Base-by-base conservation (phyloP, 2,113 vertebrate species). In the Agelaius tricolor region DNA sequence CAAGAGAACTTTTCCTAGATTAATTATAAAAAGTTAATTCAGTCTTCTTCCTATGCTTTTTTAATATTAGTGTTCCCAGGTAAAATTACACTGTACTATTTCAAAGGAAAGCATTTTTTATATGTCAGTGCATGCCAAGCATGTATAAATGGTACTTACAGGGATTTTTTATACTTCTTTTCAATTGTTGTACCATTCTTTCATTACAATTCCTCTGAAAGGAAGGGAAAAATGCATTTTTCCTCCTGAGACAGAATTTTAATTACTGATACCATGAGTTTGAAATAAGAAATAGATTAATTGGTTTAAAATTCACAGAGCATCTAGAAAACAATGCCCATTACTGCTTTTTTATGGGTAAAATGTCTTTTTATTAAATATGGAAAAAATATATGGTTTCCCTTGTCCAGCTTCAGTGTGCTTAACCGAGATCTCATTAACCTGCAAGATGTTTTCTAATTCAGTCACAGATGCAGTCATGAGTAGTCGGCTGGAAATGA, bases 401-500 rank as follows among this genome's bases (percentile, higher is more conserved):
- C 28, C 23, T 76, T 69, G 63, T 79, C 71, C 82, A 85, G 20
- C 12, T 80, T 95, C 51, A 76, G 30, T 59, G 49, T 79, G 46
- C 19, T 87, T 91, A 59, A 39, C 27, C 6, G 19, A 79, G 31
- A 69, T 79, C 72, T 92, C 75, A 88, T 93, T 97, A 94, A 83
- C 67, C 63, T 93, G 62, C 26, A 72, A 69, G 63, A 31, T 80
- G 73, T 76, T 94, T 94, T 80, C 83, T 93, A 88, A 74, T 93
- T 88, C 88, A 77, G 67, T 83, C 79, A 92, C 41, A 93, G 62
- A 88, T 93, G 63, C 55, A 92, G 63, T 77, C 85, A 91, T 63
- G 88, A 94, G 68, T 88, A 92, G 54, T 80, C 4, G 0, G 16
- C 28, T 94, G 83, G 83, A 95, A 94, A 95, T 92, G 75, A 93